A percentile compares a stretch with the other conserved stretches of the same genome.
Evolutionary conservation across 2,888 invertebrate genomes (phyloP).

Genomic region (Ethmia dodecea): DNA sequence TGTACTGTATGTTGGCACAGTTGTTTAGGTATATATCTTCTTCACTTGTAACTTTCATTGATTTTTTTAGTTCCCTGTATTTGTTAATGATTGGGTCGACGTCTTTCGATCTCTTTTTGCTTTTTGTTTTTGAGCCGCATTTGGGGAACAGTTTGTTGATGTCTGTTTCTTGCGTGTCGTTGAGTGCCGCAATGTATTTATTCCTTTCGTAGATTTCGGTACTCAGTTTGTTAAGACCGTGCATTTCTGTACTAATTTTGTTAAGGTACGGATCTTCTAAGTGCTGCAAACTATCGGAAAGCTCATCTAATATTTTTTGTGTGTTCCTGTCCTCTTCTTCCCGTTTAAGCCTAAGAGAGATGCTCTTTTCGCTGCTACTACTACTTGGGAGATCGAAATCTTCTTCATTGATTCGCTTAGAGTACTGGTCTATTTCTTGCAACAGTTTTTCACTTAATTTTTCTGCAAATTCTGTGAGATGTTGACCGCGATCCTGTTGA

Average conservation of each 20-base stretch:
- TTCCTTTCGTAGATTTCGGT: conserved; percentile 75
- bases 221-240: conserved; percentile 76
- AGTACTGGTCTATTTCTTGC: conserved; percentile 84
- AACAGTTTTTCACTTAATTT: conserved; percentile 88
- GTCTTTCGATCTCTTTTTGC: conserved; percentile 67
- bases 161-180: conserved; percentile 68
- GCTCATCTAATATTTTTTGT: conserved; percentile 65
- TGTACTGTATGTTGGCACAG: conserved; percentile 66
- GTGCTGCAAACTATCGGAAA: conserved; percentile 71
- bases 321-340: conserved; percentile 70
- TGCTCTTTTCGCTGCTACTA: conserved; percentile 72
- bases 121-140: conserved; percentile 70
- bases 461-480: conserved; percentile 88
- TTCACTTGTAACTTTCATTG: conserved; percentile 64
- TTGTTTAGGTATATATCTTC: conserved; percentile 64
- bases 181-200: conserved; percentile 75
- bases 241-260: conserved; percentile 77
- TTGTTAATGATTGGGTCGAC: conserved; percentile 71
- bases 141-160: conserved; percentile 67
- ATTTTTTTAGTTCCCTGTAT: conserved; percentile 65
- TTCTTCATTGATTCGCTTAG: conserved; percentile 71
- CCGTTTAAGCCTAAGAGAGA: conserved; percentile 66
- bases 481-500: conserved; percentile 78
- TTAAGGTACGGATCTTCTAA: conserved; percentile 80
- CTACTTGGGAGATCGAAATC: conserved; percentile 72